Percentiles rank a stretch among this genome's conserved stretches.
phyloP scores from a whole-genome alignment of 1,140 invertebrate genomes.

The Pseudoatta argentina region DNA sequence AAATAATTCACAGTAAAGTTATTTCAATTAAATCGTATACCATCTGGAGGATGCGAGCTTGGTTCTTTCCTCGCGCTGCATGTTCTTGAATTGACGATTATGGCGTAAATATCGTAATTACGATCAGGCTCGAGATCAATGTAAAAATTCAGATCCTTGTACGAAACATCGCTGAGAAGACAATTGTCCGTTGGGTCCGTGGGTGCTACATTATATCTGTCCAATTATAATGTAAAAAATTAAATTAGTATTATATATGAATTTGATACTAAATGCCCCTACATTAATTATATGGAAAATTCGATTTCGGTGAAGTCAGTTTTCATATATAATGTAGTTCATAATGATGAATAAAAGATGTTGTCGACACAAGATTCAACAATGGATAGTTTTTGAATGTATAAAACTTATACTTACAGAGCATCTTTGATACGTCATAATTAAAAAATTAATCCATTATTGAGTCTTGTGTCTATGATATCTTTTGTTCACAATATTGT shows the following conservation, averaged over 20 bases:
- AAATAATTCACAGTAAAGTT: background rate
- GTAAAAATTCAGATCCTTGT: conserved; percentile 90
- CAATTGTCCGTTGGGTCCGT: conserved; percentile 89
- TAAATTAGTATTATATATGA: conserved; percentile 16
- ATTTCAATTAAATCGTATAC: conserved; percentile 63
- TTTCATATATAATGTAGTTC: no score
- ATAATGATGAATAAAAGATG: no score
- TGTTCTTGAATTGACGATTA: conserved; percentile 85
- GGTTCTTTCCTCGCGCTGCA: conserved; percentile 69
- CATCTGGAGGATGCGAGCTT: conserved; percentile 72
- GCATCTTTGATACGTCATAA: no score
- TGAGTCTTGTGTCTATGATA: no score
- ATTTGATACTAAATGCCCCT: background rate
- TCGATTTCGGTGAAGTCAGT: no score
- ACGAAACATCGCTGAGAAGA: conserved; percentile 90
- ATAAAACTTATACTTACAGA: no score
- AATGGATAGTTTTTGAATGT: no score
- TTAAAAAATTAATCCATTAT: no score
- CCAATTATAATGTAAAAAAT: conserved; percentile 17
- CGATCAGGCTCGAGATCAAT: conserved; percentile 91
- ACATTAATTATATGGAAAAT: no score
- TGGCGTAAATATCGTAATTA: conserved; percentile 93
- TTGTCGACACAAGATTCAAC: no score
- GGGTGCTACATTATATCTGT: conserved; percentile 84
- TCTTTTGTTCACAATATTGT: no score